Evolutionary conservation across 1,140 invertebrate genomes (phyloP), one percentile per base, ranked within the genome.

Genomic region (Pseudobourletiella spinata): DNA sequence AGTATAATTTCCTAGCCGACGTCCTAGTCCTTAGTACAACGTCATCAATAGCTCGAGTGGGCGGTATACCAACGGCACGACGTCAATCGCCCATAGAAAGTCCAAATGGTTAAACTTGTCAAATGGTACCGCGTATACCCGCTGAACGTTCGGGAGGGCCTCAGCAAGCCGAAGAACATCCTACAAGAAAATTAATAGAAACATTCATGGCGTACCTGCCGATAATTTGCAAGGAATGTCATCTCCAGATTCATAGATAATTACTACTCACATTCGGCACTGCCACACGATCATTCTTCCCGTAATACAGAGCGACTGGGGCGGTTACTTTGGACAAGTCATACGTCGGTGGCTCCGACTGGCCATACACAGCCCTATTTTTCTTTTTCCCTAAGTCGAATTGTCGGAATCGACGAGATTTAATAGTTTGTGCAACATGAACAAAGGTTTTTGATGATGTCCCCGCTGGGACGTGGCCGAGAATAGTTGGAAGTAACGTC

Each of bases 71-170:
- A 85, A 73, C 65, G 75, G 74, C 1, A 76, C 77, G 6, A 52
- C 52, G 68, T 87, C 79, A 16, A 78, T 79, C 0, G 79, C 85
- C 76, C 80, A 86, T 3, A 86, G 51, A 72, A 85, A 88, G 70
- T 88, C 86, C 14, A 86, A 73, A 68, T 88, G 86, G 72, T 84
- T 86, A 65, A 86, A 87, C 39, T 78, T 77, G 35, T 78, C 70
- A 44, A 79, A 75, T 3, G 81, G 79, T 18, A 86, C 78, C 64
- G 77, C 72, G 57, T 75, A 78, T 22, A 74, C 73, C 18, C 73
- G 74, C 0, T 79, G 67, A 2, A 74, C 68, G 67, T 80, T 79
- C 0, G 72, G 71, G 15, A 84, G 43, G 22, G 62, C 42, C 8
- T 22, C 22, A 14, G 61, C 35, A 24, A 71, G 35, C 2, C 42